Evolutionary conservation across 2,113 vertebrate species (phyloP).

Genomic region (Saimiri boliviensis): DNA sequence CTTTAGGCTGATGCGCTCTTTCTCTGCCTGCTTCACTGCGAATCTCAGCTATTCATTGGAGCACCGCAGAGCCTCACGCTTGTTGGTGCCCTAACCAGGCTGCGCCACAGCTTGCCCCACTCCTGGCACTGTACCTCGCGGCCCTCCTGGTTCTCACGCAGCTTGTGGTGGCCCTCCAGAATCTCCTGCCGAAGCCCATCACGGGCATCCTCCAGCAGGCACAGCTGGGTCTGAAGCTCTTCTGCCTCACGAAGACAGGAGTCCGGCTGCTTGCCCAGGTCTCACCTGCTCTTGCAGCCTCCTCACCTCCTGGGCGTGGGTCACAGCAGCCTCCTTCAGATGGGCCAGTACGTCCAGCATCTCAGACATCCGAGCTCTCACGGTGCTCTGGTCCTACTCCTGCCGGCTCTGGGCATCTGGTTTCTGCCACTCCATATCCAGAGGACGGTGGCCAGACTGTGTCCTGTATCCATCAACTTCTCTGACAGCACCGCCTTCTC

Average conservation of each 20-base stretch:
- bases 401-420: conserved; percentile 85
- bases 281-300: conserved; percentile 84
- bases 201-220: conserved; percentile 83
- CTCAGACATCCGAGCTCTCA: conserved; percentile 83
- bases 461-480: conserved; percentile 84
- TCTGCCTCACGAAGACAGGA: conserved; percentile 88
- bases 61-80: conserved; percentile 89
- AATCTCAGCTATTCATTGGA: conserved; percentile 92
- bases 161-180: conserved; percentile 86
- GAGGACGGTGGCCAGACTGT: conserved; percentile 82
- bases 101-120: conserved; percentile 84
- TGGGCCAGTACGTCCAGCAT: conserved; percentile 85
- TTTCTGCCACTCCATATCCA: conserved; percentile 88
- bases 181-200: conserved; percentile 85
- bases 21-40: conserved; percentile 86
- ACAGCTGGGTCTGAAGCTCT: conserved; percentile 87
- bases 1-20: conserved; percentile 92
- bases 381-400: conserved; percentile 89
- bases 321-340: conserved; percentile 77
- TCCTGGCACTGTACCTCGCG: conserved; percentile 86
- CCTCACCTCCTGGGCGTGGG: conserved; percentile 83
- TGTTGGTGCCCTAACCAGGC: conserved; percentile 86
- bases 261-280: conserved; percentile 84
- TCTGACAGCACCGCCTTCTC: conserved; percentile 89
- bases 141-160: conserved; percentile 84